A percentile compares a stretch with the other conserved stretches of the same genome.
Evolutionary conservation across 2,888 invertebrate genomes (phyloP).

Genomic region (Drosophila nr. fundita): DNA sequence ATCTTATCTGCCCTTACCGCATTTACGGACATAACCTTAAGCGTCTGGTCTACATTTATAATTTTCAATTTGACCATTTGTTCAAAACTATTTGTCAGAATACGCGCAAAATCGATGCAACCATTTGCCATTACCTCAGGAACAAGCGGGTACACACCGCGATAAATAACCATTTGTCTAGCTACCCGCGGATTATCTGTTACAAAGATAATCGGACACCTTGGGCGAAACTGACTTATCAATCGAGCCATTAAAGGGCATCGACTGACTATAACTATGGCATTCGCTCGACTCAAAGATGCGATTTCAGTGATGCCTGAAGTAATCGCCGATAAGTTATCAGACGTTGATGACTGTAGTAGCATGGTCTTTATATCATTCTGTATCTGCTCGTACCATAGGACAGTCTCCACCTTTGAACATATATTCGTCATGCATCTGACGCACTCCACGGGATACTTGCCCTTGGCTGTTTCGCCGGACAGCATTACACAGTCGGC

Average conservation of each 20-base stretch:
- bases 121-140: conserved; percentile 40
- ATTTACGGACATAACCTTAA: conserved; percentile 52
- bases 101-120: conserved; percentile 32
- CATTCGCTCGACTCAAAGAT: conserved; percentile 93
- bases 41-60: conserved; percentile 21
- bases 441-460: conserved; percentile 96
- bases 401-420: conserved; percentile 97
- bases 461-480: conserved; percentile 99
- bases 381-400: conserved; percentile 96
- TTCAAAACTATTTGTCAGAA: conserved; percentile 41
- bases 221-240: conserved; percentile 95
- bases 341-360: conserved; percentile 87
- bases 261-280: conserved; percentile 91
- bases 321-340: conserved; percentile 95
- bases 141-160: conserved; percentile 58
- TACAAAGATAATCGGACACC: conserved; percentile 96
- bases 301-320: conserved; percentile 97
- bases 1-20: conserved; percentile 52
- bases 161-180: conserved; percentile 87
- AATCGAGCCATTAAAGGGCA: conserved; percentile 88
- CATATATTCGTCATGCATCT: conserved; percentile 96
- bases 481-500: conserved; percentile 99
- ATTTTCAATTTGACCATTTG: conserved; percentile 47
- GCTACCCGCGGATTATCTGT: conserved; percentile 93
- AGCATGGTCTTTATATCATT: conserved; percentile 88